Conservation (phyloP, 2,113 vertebrate species). For the Ifrita kowaldi region DNA sequence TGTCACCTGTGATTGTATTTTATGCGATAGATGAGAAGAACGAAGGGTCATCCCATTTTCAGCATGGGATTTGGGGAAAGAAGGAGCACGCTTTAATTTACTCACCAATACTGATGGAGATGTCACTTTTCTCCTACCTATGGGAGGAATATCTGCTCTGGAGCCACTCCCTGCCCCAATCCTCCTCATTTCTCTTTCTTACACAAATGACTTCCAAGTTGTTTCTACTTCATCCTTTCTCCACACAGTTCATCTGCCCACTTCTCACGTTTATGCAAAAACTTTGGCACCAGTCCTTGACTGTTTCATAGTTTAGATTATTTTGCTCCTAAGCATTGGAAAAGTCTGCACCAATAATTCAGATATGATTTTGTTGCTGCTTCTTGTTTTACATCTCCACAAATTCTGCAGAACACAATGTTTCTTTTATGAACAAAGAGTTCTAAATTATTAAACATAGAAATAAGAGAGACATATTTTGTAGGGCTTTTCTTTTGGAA, state of each 20-base stretch:
- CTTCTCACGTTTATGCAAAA: not conserved
- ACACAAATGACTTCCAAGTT: not conserved
- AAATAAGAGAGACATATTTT: not conserved
- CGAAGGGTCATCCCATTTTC: not conserved
- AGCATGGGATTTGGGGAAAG: not conserved
- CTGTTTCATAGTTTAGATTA: not conserved
- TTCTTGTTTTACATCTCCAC: not conserved
- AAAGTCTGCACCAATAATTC: not conserved
- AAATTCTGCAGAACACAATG: constrained; percentile 6
- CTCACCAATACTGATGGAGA: not conserved
- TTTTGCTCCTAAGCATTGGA: not conserved
- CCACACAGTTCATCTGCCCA: not conserved
- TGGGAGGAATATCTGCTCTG: not conserved
- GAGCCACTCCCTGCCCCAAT: not conserved
- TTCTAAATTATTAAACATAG: constrained; percentile 29
- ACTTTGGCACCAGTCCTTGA: not conserved
- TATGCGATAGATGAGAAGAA: not conserved
- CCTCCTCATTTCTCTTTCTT: not conserved
- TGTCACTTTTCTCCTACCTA: not conserved
- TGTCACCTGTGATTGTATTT: not conserved
- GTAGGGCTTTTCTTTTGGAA: not conserved
- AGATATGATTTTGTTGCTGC: not conserved
- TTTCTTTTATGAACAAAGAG: constrained; percentile 35
- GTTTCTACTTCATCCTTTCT: not conserved
- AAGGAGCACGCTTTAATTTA: not conserved